Conservation (phyloP, 2,888 invertebrate species). For the Phrixothrix hirtus region DNA sequence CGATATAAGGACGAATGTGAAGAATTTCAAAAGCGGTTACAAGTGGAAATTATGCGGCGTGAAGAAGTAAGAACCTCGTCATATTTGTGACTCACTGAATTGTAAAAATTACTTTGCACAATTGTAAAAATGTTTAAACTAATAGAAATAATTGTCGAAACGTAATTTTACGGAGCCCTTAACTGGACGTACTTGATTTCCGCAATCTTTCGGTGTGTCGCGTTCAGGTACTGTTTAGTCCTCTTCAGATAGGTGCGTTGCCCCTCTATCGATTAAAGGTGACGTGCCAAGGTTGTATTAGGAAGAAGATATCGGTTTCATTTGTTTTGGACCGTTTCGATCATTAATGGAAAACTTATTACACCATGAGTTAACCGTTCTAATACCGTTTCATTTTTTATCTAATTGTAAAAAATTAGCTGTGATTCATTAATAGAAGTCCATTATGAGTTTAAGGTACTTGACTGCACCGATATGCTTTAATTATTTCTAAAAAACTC, state of each 20-base stretch:
- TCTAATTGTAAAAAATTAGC: too few species aligned
- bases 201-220: conserved; percentile 2
- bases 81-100: conserved; percentile 17
- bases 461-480: too few species aligned
- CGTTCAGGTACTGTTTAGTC: conserved; percentile 8
- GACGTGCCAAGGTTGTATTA: conserved; percentile 33
- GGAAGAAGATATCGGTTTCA: conserved; percentile 22
- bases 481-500: background rate
- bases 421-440: too few species aligned
- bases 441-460: too few species aligned
- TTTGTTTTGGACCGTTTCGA: background rate
- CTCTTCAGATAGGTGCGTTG: conserved; percentile 28
- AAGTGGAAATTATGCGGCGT: conserved; percentile 93
- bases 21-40: conserved; percentile 92
- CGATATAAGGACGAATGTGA: conserved; percentile 97
- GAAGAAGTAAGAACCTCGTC: conserved; percentile 85
- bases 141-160: too few species aligned
- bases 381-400: too few species aligned
- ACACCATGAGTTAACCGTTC: too few species aligned
- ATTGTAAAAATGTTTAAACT: too few species aligned
- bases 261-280: conserved; percentile 36
- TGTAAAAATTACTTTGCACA: background rate
- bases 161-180: too few species aligned
- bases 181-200: background rate
- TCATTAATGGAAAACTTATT: background rate